Conservation (phyloP, 1,140 invertebrate species). For the Zaprionus taronus region DNA sequence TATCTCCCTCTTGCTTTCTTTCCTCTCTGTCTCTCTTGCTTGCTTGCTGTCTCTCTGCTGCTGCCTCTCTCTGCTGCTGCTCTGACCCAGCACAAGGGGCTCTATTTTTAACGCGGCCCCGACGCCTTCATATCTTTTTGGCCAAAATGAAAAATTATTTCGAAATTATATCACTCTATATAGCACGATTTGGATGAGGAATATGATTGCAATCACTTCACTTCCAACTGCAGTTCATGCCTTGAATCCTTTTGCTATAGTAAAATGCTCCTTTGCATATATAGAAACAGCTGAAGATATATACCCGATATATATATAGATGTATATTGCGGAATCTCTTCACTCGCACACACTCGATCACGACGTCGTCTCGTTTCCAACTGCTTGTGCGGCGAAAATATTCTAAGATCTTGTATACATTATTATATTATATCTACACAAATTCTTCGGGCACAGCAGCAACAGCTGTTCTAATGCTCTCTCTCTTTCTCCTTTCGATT, state of each 20-base stretch:
- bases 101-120: slow-evolving; percentile 68
- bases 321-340: slow-evolving; percentile 16
- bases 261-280: background rate
- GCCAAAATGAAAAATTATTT: slow-evolving; percentile 49
- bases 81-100: slow-evolving; percentile 37
- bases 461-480: slow-evolving; percentile 34
- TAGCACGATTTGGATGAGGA: background rate
- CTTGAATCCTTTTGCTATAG: background rate
- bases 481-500: background rate
- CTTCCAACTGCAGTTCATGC: slow-evolving; percentile 6
- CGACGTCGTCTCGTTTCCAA: slow-evolving; percentile 60
- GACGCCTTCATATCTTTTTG: slow-evolving; percentile 64
- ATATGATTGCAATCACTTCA: background rate
- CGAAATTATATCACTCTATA: slow-evolving; percentile 73
- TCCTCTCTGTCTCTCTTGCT: slow-evolving; percentile 24
- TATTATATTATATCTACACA: slow-evolving; percentile 11
- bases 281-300: slow-evolving; percentile 5
- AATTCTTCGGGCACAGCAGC: background rate
- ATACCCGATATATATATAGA: slow-evolving; percentile 33
- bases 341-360: slow-evolving; percentile 44
- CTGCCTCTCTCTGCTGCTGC: too few relatives aligned
- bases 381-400: slow-evolving; percentile 47
- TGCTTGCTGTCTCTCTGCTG: slow-evolving; percentile 21
- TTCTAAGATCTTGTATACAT: slow-evolving; percentile 49
- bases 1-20: background rate